Evolutionary conservation across 2,113 vertebrate genomes (phyloP).

Genomic region (Cyanoderma ruficeps): DNA sequence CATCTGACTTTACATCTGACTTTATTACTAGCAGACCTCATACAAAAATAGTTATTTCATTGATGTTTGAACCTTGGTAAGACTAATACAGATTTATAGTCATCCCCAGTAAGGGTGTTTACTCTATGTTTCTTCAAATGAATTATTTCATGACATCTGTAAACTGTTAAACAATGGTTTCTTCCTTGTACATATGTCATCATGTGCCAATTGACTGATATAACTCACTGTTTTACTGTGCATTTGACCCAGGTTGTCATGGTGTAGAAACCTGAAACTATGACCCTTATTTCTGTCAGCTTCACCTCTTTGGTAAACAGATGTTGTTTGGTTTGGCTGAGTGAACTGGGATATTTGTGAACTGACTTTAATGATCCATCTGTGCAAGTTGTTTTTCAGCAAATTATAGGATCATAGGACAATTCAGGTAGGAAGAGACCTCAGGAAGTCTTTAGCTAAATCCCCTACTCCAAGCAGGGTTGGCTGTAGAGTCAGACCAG

Average conservation of each 20-base stretch:
- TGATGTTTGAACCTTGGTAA: not conserved
- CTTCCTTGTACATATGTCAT: not conserved
- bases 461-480: not conserved
- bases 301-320: slow-evolving; percentile 3
- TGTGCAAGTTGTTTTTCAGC: not conserved
- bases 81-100: not conserved
- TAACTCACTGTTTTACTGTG: not conserved
- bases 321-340: not conserved
- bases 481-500: not conserved
- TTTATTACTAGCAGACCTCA: not conserved
- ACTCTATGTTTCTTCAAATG: not conserved
- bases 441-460: not conserved
- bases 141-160: not conserved
- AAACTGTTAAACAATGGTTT: not conserved
- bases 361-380: not conserved
- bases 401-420: not conserved
- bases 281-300: not conserved
- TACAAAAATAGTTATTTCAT: not conserved
- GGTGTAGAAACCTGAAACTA: not conserved
- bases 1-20: rapidly evolving
- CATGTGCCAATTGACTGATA: not conserved
- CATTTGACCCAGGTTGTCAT: not conserved
- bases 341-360: not conserved
- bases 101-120: not conserved
- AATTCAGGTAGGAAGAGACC: not conserved